Evolutionary conservation across 2,888 invertebrate species (phyloP).

Genomic region (Hypselothyrea guttata): DNA sequence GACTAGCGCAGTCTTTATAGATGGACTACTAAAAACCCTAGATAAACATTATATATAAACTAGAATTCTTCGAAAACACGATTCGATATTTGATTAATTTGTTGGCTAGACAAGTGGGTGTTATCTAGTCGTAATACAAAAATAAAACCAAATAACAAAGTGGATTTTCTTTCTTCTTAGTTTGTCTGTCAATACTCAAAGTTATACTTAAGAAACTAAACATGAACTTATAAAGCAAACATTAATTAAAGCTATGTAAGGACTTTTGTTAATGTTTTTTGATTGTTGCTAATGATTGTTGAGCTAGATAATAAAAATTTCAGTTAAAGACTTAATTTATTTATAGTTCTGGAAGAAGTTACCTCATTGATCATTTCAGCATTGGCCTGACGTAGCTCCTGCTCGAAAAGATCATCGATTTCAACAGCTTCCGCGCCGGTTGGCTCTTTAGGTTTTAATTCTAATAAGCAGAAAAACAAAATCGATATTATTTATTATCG

Average conservation of each 20-base stretch:
- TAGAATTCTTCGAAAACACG: background rate
- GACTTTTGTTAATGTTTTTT: conserved; percentile 46
- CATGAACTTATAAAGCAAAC: conserved; percentile 53
- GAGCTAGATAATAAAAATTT: conserved; percentile 56
- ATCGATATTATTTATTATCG: background rate
- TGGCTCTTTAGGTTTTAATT: conserved; percentile 78
- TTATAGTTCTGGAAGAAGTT: conserved; percentile 35
- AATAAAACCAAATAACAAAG: background rate
- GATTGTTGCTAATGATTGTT: conserved; percentile 75
- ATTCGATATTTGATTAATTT: background rate
- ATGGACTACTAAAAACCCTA: too few species aligned
- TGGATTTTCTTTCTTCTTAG: conserved; percentile 5
- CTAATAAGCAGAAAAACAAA: conserved; percentile 41
- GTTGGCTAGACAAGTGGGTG: conserved; percentile 12
- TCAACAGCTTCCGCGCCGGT: conserved; percentile 45
- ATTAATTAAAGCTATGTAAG: conserved; percentile 72
- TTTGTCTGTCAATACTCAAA: background rate
- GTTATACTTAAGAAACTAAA: conserved; percentile 23
- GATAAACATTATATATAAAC: background rate
- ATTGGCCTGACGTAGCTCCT: conserved; percentile 80
- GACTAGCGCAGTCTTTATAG: too few species aligned
- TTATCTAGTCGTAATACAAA: background rate
- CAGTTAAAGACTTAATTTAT: background rate
- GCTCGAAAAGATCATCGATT: conserved; percentile 72
- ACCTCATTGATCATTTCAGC: conserved; percentile 82